Evolutionary conservation across 1,140 invertebrate species (phyloP), one percentile per base, ranked within the genome.

Genomic region (Marisa cornuarietis): DNA sequence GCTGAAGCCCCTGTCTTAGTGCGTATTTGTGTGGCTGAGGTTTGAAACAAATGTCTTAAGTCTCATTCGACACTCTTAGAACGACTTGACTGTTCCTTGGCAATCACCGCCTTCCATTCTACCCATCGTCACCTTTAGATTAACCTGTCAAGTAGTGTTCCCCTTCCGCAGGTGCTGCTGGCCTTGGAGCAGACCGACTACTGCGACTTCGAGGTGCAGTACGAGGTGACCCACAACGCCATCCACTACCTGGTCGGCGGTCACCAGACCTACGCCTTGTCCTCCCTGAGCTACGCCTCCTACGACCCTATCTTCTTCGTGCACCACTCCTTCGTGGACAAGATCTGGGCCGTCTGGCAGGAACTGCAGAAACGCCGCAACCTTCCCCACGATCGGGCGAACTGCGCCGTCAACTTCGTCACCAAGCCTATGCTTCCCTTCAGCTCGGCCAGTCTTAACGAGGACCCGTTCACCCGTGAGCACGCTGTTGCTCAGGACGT

Each of bases 101-200:
- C 0, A 18, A 6, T 3, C 54, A 58, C 1, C 16, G 16, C 54
- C 31, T 42, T 42, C 31, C 31, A 42, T 6, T 42, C 31, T 42
- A 42, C 6, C 31, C 31, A 42, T 42, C 31, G 3, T 58, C 54
- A 14, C 16, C 9, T 58, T 58, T 58, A 14, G 54, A 18, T 58
- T 14, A 11, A 58, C 54, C 54, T 58, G 54, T 14, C 16, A 58
- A 1, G 11, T 58, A 6, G 54, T 58, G 54, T 18, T 6, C 16
- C 16, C 16, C 16, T 58, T 58, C 54, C 54, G 16, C 54, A 76
- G 42, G 79, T 77, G 14, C 78, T 83, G 20, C 31, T 78, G 26
- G 83, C 83, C 72, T 63, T 83, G n/a, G 83, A 83, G 63, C 83
- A 83, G 54, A 72, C 73, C 31, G 72, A 83, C 31, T 83, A 82